Conservation (phyloP, 2,888 invertebrate genomes). For the Parapristionchus giblindavisi region DNA sequence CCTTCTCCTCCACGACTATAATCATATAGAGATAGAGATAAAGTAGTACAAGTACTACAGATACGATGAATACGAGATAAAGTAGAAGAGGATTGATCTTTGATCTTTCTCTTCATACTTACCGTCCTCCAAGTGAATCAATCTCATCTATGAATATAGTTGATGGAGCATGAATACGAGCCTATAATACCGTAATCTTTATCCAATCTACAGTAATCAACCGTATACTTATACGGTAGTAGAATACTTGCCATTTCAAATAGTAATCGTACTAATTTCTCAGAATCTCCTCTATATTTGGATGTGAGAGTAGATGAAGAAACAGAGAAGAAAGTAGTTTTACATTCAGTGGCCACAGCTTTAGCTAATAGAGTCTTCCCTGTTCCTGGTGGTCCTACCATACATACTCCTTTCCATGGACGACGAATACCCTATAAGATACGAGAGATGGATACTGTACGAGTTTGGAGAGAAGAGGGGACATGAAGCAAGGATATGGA, state of each 20-base stretch:
- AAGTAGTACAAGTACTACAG: no score
- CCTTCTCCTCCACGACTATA: conserved; percentile 93
- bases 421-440: conserved; percentile 72
- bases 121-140: conserved; percentile 79
- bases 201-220: background rate
- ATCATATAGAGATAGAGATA: conserved; percentile 39
- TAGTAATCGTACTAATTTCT: conserved; percentile 91
- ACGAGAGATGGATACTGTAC: background rate
- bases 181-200: conserved; percentile 75
- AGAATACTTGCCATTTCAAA: conserved; percentile 87
- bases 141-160: conserved; percentile 99
- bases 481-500: no score
- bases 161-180: conserved; percentile 95
- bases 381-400: conserved; percentile 79
- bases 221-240: background rate
- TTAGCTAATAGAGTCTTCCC: conserved; percentile 72
- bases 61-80: conserved; percentile 4
- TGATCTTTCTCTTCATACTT: background rate
- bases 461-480: background rate
- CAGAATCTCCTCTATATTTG: conserved; percentile 98
- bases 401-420: conserved; percentile 84
- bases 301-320: conserved; percentile 96
- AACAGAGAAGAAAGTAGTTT: conserved; percentile 78
- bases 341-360: conserved; percentile 74
- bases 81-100: background rate